Evolutionary conservation across 1,140 invertebrate species (phyloP), one percentile per base, ranked within the genome.

Genomic region (Dolichoris vasculosae): DNA sequence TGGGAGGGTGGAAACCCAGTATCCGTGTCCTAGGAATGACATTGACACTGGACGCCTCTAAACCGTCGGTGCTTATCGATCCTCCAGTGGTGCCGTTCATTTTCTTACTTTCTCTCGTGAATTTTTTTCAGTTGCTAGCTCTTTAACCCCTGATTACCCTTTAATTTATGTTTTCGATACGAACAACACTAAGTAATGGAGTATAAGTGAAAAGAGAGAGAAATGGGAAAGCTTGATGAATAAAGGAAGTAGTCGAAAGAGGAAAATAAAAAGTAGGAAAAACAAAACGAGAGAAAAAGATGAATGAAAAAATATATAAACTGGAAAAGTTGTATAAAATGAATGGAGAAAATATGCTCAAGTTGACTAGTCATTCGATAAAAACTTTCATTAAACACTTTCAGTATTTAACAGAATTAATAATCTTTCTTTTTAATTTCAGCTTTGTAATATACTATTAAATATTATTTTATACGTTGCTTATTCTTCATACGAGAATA

Each of bases 1-100:
- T 2, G 38, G 83, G 38, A 75, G 75, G 43, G 75, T 40, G 59
- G 76, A 67, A 69, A 63, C 46, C 80, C 87, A 86, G 32, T 55
- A 76, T 86, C 75, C 86, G 73, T 87, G 89, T 78, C 89, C 90
- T 90, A 89, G 76, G 77, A 87, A 84, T 90, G 90, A 91, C 90
- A 91, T 91, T 91, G 90, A 91, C 90, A 90, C 88, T 90, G 88
- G 83, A 43, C 86, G 46, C 55, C 73, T 43, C 81, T 59, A 75
- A 40, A 32, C 67, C 2, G 69, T 73, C 69, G 69, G 23, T 11
- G 38, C 43, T 38, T 51, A 78, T 84, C 82, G 82, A 84, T 84
- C 59, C 7, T 30, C 51, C 63, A 32, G 1, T 26, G 30, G 59
- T 79, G 23, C 51, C 55, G 30, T 35, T 38, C 30, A 4, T 63